Conservation (phyloP, 2,888 invertebrate species). For the Drosophila paranaensis region DNA sequence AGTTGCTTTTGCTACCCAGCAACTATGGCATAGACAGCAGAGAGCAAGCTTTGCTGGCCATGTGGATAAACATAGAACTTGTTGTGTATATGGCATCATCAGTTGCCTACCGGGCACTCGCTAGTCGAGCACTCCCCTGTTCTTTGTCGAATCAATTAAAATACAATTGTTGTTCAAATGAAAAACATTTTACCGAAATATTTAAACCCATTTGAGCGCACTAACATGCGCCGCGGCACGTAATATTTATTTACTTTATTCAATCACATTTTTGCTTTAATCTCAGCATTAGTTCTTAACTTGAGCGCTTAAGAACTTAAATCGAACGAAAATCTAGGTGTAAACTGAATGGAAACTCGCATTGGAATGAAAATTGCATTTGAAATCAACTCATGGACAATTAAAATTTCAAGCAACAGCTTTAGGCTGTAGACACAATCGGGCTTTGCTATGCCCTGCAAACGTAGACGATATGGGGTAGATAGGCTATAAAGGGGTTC, state of each 20-base stretch:
- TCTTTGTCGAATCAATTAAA: constrained; percentile 7
- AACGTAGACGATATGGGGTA: not conserved
- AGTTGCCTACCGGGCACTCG: not conserved
- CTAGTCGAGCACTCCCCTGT: not conserved
- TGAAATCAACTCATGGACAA: constrained; percentile 1
- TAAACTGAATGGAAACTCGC: constrained; percentile 1
- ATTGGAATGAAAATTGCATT: not conserved
- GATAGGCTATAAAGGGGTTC: not conserved
- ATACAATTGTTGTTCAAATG: constrained; percentile 1
- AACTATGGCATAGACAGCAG: too few relatives aligned
- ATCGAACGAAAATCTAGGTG: not conserved
- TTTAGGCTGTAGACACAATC: not conserved
- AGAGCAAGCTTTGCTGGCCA: too few relatives aligned
- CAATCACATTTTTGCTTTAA: not conserved
- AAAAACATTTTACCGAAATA: not conserved
- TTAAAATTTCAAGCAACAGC: constrained; percentile 6
- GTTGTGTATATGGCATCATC: not conserved
- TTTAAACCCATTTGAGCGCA: constrained; percentile 3
- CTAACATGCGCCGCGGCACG: constrained; percentile 16
- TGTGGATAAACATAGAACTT: too few relatives aligned
- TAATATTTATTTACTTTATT: constrained; percentile 2
- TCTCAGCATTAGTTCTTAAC: not conserved
- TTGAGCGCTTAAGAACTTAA: not conserved
- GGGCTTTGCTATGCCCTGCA: not conserved
- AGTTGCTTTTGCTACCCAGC: too few relatives aligned